Conservation (phyloP, 2,888 invertebrate species). For the Drosophila testacea region DNA sequence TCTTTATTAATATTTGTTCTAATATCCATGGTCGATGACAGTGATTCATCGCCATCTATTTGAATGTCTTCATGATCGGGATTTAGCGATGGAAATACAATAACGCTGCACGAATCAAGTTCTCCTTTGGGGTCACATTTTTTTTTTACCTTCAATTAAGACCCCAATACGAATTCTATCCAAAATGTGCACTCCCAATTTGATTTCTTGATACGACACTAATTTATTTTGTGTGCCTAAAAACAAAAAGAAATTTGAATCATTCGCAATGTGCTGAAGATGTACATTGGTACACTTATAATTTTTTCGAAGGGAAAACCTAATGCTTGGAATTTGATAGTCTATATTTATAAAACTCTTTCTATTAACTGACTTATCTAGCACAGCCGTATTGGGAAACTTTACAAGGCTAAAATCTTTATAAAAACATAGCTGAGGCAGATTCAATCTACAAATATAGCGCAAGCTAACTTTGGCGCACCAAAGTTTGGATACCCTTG, state of each 20-base stretch:
- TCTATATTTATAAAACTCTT: neutral
- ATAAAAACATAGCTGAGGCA: too few relatives aligned
- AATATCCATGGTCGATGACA: slow-evolving; percentile 84
- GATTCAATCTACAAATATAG: too few relatives aligned
- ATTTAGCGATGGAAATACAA: slow-evolving; percentile 97
- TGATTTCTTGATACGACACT: slow-evolving; percentile 85
- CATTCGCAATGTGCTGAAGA: neutral
- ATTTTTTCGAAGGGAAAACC: neutral
- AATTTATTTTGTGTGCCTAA: slow-evolving; percentile 83
- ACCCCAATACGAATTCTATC: slow-evolving; percentile 93
- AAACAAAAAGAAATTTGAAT: neutral
- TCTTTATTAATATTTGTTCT: slow-evolving; percentile 94
- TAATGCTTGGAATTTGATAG: neutral
- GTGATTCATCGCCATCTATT: slow-evolving; percentile 84
- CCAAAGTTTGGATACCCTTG: too few relatives aligned
- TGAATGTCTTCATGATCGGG: slow-evolving; percentile 95
- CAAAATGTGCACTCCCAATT: slow-evolving; percentile 92
- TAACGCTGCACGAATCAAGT: slow-evolving; percentile 95
- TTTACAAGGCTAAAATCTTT: too few relatives aligned
- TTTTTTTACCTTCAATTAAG: slow-evolving; percentile 72
- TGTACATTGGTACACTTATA: too few relatives aligned
- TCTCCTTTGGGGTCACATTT: slow-evolving; percentile 38
- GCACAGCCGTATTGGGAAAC: too few relatives aligned
- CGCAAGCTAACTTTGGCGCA: too few relatives aligned
- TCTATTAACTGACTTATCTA: neutral